phyloP scores from a whole-genome alignment of 2,113 vertebrate genomes.

The Glareola pratincola region DNA sequence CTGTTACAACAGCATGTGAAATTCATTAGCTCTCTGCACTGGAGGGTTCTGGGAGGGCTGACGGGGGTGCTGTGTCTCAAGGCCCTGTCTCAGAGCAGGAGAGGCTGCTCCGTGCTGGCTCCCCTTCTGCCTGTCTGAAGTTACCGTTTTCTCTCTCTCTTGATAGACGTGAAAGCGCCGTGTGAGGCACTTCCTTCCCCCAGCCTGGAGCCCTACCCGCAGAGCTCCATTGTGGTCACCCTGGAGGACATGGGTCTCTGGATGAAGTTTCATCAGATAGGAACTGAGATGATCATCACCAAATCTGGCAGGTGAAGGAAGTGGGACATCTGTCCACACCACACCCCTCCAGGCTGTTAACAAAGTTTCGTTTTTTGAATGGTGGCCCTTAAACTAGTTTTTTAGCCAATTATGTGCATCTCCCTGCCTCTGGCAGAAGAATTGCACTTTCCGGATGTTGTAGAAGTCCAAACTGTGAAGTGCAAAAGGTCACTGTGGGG shows the following conservation, averaged over 20 bases:
- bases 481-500: background rate
- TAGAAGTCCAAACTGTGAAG: background rate
- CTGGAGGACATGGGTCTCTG: conserved; percentile 86
- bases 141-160: background rate
- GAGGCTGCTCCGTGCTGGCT: background rate
- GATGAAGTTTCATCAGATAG: conserved; percentile 84
- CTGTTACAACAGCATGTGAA: background rate
- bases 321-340: background rate
- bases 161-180: conserved; percentile 75
- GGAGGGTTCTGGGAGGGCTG: background rate
- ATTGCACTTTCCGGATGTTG: background rate
- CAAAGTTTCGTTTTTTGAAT: background rate
- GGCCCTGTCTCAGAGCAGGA: background rate
- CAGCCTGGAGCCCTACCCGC: conserved; percentile 69
- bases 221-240: conserved; percentile 79
- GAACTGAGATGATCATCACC: conserved; percentile 94
- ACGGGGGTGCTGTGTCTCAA: background rate
- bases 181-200: conserved; percentile 68
- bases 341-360: background rate
- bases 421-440: background rate
- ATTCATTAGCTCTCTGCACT: background rate
- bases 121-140: background rate
- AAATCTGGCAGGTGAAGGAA: conserved; percentile 84
- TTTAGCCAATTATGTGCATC: background rate
- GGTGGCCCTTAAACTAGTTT: background rate